A percentile compares a stretch with the other conserved stretches of the same genome.
These are phyloP conservation scores for Uropsilus gracilis DNA, from an alignment of 2,113 vertebrate genomes.

Conservation along the genomic window DNA sequence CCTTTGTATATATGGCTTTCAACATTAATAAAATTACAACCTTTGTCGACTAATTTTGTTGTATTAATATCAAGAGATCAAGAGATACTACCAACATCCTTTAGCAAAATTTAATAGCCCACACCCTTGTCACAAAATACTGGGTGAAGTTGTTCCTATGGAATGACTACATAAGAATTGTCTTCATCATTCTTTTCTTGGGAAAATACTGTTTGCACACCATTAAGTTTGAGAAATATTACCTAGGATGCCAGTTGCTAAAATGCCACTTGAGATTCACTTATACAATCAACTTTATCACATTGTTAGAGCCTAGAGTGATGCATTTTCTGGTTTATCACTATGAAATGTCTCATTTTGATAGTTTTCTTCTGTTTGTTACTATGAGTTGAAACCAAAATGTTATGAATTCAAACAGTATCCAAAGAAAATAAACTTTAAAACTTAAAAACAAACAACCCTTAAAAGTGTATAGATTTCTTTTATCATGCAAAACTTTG, in stretches of 20 bases:
- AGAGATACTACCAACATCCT: neutral
- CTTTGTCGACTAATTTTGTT: neutral
- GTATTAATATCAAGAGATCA: neutral
- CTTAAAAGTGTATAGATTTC: too few relatives aligned
- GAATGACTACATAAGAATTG: neutral
- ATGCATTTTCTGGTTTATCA: neutral
- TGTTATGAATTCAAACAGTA: neutral
- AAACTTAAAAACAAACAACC: neutral
- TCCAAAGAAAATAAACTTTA: neutral
- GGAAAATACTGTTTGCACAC: neutral
- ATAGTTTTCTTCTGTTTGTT: neutral
- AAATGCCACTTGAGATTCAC: too few relatives aligned
- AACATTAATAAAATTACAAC: neutral
- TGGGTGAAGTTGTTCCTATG: neutral
- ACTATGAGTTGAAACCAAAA: neutral
- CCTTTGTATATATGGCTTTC: neutral
- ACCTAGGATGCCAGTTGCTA: neutral
- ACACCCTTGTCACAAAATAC: neutral
- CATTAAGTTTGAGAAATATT: neutral
- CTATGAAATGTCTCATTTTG: neutral
- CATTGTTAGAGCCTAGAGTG: too few relatives aligned
- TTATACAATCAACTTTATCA: too few relatives aligned
- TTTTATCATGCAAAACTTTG: neutral
- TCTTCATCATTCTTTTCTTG: neutral
- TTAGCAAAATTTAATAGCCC: neutral